Evolutionary conservation across 2,888 invertebrate species (phyloP), one percentile per base, ranked within the genome.

Genomic region (Phaonia tiefii): DNA sequence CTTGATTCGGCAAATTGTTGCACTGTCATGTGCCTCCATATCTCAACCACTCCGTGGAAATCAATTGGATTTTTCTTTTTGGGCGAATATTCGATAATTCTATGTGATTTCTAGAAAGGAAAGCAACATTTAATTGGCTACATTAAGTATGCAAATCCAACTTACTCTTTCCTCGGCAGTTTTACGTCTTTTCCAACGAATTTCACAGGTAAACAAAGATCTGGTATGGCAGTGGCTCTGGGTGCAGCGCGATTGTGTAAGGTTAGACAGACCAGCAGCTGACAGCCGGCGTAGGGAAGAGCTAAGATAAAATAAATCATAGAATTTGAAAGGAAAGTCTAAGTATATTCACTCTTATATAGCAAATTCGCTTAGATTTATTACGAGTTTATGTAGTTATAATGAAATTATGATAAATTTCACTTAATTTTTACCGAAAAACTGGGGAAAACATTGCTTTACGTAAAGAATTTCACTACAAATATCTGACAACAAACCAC

Each of bases 11-110:
- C 95, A 73, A 98, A 89, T 86, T 98, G 95, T 26, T 89, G 87
- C 0, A 97, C 94, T 0, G 96, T 96, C 93, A 98, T 97, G 86
- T 95, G 93, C 58, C 93, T 91, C 96, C 97, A 97, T 81, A 97
- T 92, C 63, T 94, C 93, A 0, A 96, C 91, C 1, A 94, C 91
- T 82, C 85, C 86, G 56, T 83, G 70, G 17, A 83, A 76, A 13
- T 80, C 78, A 2, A 80, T 63, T 0, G 85, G 80, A 51, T 86
- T 85, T 25, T 84, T 60, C 78, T 90, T 91, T 71, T 91, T 91
- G 0, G 90, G 89, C 1, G 90, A 89, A 87, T 93, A 94, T 88
- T 93, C 92, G 77, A 94, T 93, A 11, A 93, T 91, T 86, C 91
- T 91, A 11, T 88, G 87, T 10, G 91, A 88, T 92, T 92, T 92